Evolutionary conservation across 1,140 invertebrate species (phyloP), one percentile per base, ranked within the genome.

Genomic region (Trichomalopsis sarcophagae): DNA sequence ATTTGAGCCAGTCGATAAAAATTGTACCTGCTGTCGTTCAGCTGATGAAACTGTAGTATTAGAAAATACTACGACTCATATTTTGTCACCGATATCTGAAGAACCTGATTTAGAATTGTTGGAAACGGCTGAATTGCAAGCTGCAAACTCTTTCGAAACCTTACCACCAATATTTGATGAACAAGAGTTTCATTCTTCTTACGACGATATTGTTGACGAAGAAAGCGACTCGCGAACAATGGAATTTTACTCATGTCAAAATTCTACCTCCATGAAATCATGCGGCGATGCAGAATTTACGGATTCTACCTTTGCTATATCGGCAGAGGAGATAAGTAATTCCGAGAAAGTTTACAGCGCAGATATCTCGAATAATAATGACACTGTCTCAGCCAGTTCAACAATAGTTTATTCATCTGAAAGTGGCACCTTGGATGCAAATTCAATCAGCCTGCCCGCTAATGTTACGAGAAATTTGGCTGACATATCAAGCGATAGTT

Each of bases 241-340:
- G 13, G 85, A 86, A 79, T 79, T 82, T 27, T 27, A 62, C 27
- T 82, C 81, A n/a, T 82, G 85, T 71, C 80, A 73, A 17, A 86
- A 82, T 83, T 82, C 85, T 0, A 1, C 44, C 4, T 86, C 80
- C 7, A 40, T 66, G 17, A 86, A 82, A 6, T 82, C 84, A 14
- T 74, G 21, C 11, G 74, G 55, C 4, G 80, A 86, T 1, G 3
- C 50, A 68, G 84, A 84, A n/a, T 75, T 75, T 0, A 69, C 40
- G 2, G 77, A 89, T 50, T 84, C 83, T 27, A 89, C 87, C 0
- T 88, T 84, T 23, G 87, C 86, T 1, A n/a, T 89, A 13, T 89
- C 89, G 0, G 81, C 81, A 62, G 75, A 47, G 1, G 81, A 82
- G 2, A 84, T 71, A 17, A 85, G 77, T 78, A 81, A 87, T 0